Evolutionary conservation across 1,140 invertebrate genomes (phyloP), one percentile per base, ranked within the genome.

Genomic region (Pseudomyrmex flavicornis): DNA sequence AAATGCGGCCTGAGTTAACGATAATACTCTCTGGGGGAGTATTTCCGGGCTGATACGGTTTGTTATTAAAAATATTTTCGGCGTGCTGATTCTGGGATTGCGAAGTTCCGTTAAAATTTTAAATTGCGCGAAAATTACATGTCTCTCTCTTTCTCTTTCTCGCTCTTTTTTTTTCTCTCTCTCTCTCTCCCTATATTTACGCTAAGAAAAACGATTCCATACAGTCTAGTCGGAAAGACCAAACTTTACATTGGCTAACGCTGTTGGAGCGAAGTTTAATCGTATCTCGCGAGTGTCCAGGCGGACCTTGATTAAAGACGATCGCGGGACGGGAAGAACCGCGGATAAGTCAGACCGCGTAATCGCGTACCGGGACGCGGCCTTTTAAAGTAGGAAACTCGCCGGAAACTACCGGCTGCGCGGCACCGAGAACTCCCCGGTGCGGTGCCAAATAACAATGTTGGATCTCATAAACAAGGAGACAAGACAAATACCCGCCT

Each of bases 381-480:
- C 90, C 92, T 94, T 93, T 93, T 92, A 93, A 94, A 93, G 93
- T 93, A 91, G 93, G 89, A 93, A 93, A 94, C 93, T 94, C 89
- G 82, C 85, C 86, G 89, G 92, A 90, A 93, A 94, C 93, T 92
- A 91, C 90, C 91, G 91, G 92, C 90, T 91, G 86, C 89, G 90
- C 84, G 82, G 87, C 68, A 85, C 83, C 66, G 82, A 87, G 84
- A 87, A 94, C 93, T 93, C 94, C 93, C 92, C 91, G 90, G 91
- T 88, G 90, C 91, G 93, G 93, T 94, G 94, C 93, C 93, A 94
- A 94, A 94, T 94, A 94, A 94, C 94, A 94, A 94, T 94, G 94
- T 94, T 93, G 93, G 94, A 94, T 94, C 94, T 94, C 94, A 94
- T 94, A 94, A 94, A 94, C 94, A 94, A 94, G 93, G 93, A 94